Percentiles rank a stretch among this genome's conserved stretches.
phyloP scores from a whole-genome alignment of 2,888 invertebrate genomes.

The Hypolimnas misippus region DNA sequence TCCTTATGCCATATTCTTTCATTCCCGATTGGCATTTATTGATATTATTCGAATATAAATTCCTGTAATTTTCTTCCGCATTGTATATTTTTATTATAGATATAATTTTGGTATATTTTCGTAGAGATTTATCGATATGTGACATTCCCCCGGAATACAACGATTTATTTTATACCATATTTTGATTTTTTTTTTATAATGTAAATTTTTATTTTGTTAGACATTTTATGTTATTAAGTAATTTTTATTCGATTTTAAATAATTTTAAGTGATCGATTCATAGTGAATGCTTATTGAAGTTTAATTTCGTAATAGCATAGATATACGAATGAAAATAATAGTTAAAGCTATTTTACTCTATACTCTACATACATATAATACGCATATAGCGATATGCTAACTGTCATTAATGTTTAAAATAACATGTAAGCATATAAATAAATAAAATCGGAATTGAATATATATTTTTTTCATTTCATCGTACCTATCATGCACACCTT shows the following conservation, averaged over 20 bases:
- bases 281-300: constrained; percentile 30
- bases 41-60: not conserved
- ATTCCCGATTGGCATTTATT: constrained; percentile 56
- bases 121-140: constrained; percentile 59
- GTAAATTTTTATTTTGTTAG: constrained; percentile 79
- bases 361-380: constrained; percentile 44
- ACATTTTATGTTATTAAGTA: constrained; percentile 58
- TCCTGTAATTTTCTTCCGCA: constrained; percentile 36
- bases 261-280: constrained; percentile 45
- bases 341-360: constrained; percentile 44
- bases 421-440: constrained; percentile 70
- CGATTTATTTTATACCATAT: constrained; percentile 72
- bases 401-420: constrained; percentile 61
- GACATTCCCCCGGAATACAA: constrained; percentile 72
- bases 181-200: constrained; percentile 55
- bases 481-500: constrained; percentile 13
- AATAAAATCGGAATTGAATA: constrained; percentile 77
- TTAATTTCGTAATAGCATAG: constrained; percentile 41
- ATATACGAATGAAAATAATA: constrained; percentile 47
- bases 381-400: constrained; percentile 61
- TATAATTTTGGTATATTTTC: constrained; percentile 68
- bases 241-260: constrained; percentile 47
- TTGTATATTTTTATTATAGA: constrained; percentile 64
- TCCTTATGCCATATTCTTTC: constrained; percentile 4
- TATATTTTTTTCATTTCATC: constrained; percentile 47